Evolutionary conservation across 1,140 invertebrate species (phyloP), one percentile per base, ranked within the genome.

Genomic region (Drosophila carrolli): DNA sequence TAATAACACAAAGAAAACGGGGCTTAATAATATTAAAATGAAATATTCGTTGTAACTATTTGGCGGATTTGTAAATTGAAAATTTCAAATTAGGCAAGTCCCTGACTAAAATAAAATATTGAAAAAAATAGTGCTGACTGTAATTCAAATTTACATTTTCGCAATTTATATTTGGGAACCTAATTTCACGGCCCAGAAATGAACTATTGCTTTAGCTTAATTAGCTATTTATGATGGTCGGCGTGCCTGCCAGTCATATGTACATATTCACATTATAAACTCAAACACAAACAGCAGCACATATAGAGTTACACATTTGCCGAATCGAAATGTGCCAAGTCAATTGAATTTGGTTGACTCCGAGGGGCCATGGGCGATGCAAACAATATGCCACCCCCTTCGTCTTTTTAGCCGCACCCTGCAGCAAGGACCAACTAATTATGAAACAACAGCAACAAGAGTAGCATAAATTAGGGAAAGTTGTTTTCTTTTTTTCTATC

Each of bases 221-320:
- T 86, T 83, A 83, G 79, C 56, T 88, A 79, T 86, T 83, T 79
- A 83, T 88, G 57, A 88, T 73, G 63, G 50, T 16, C 35, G 14
- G 9, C 37, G 53, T 63, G 68, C 66, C 83, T 41, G 56, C 35
- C 75, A 76, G 62, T 27, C 44, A 41, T 46, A 35, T 27, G 37
- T 40, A 65, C 35, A 47, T 58, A 48, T 32, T 41, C 43, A 61
- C 9, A 23, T 37, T 37, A 46, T 54, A 76, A 59, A 37, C 32
- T 48, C 13, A 46, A 51, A 14, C 16, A 13, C 58, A 53, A 62
- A 44, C 60, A 66, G 48, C 19, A 5, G 19, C 50, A 63, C 51
- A 55, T 57, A 78, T 59, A 44, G 44, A 61, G 51, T 46, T 57
- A 47, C 14, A 47, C 50, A 62, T 75, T 59, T 70, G 56, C 44